A percentile compares a stretch with the other conserved stretches of the same genome.
Evolutionary conservation across 1,140 invertebrate species (phyloP).

Genomic region (Drosophila elegans): DNA sequence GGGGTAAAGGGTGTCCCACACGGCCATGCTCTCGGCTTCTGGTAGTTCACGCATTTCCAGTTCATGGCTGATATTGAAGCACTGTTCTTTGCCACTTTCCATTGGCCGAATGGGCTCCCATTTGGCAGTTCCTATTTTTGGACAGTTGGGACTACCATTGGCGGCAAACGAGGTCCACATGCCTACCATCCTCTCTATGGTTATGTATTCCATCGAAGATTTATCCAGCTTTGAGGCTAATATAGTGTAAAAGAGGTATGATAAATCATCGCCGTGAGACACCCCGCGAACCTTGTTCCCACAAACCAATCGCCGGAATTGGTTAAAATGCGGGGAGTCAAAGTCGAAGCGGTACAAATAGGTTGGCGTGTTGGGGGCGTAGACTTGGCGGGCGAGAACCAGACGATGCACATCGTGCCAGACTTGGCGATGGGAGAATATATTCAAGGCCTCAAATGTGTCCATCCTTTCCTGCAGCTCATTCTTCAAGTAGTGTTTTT

Average conservation of each 20-base stretch:
- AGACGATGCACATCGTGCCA: constrained; percentile 81
- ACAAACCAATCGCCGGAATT: constrained; percentile 75
- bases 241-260: constrained; percentile 29
- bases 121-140: too few relatives aligned
- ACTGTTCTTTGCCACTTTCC: constrained; percentile 45
- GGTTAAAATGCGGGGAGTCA: constrained; percentile 73
- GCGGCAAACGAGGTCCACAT: too few relatives aligned
- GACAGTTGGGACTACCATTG: too few relatives aligned
- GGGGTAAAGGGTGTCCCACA: constrained; percentile 83
- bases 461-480: constrained; percentile 56
- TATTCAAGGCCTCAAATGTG: constrained; percentile 53
- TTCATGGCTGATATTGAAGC: constrained; percentile 81
- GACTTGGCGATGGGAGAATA: constrained; percentile 81
- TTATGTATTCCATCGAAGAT: background rate
- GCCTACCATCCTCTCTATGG: too few relatives aligned
- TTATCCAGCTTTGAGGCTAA: constrained; percentile 36
- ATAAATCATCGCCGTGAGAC: constrained; percentile 88
- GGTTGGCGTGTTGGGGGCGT: constrained; percentile 65
- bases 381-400: constrained; percentile 63
- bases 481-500: constrained; percentile 61
- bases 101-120: constrained; percentile 7
- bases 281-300: constrained; percentile 70
- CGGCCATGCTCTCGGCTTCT: constrained; percentile 69
- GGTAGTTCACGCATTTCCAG: constrained; percentile 78
- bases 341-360: constrained; percentile 85